Percentiles rank a stretch among this genome's conserved stretches.
Conservation (phyloP, 1,140 invertebrate species). For the Holcopasites calliopsidis region DNA sequence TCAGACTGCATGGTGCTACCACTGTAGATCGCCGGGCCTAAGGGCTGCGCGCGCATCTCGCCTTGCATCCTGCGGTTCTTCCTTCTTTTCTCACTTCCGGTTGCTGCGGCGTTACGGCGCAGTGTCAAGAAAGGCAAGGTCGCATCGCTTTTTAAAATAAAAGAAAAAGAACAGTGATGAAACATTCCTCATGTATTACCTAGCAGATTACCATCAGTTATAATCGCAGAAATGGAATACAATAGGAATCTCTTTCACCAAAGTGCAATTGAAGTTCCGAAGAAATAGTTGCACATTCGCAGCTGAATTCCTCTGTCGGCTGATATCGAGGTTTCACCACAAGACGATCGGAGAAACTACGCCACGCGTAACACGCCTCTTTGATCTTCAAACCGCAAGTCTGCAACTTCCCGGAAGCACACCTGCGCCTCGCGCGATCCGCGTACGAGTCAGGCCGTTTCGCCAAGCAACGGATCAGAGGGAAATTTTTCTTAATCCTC, state of each 20-base stretch:
- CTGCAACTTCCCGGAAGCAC: conserved; percentile 3
- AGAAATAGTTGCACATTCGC: neutral
- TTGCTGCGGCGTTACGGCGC: neutral
- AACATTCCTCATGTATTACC: no score
- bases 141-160: neutral
- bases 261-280: neutral
- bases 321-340: conserved; percentile 13
- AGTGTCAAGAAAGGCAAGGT: neutral
- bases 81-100: conserved; percentile 48
- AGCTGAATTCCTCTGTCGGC: neutral
- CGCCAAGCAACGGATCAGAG: conserved; percentile 1
- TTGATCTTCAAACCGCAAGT: neutral
- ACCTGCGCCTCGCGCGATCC: neutral
- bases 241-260: neutral
- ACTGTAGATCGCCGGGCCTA: conserved; percentile 28
- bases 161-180: neutral
- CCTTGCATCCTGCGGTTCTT: conserved; percentile 55
- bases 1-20: conserved; percentile 66
- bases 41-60: conserved; percentile 60
- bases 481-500: conserved; percentile 43
- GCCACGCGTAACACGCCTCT: no score
- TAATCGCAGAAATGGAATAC: no score
- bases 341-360: neutral
- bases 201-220: no score
- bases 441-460: conserved; percentile 33